Evolutionary conservation across 2,888 invertebrate species (phyloP).

Genomic region (Scaptomyza polygonia): DNA sequence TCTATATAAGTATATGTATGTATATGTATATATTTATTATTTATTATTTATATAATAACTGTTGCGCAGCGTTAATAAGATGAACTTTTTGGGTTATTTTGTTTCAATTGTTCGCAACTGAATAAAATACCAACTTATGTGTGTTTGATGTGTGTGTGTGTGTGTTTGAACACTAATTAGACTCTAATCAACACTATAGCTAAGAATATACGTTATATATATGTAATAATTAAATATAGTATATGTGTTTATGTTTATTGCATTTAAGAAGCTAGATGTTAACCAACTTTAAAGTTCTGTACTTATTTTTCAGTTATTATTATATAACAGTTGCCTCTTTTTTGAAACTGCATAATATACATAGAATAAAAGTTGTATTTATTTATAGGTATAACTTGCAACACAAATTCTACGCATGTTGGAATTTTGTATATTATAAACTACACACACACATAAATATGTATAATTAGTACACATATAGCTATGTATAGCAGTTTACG

Average conservation of each 20-base stretch:
- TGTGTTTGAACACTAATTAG: constrained; percentile 52
- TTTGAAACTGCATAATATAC: constrained; percentile 16
- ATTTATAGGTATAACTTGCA: constrained; percentile 39
- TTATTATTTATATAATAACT: constrained; percentile 38
- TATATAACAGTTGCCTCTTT: constrained; percentile 28
- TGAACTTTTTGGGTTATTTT: constrained; percentile 45
- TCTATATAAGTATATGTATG: constrained; percentile 45
- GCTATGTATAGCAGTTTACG: too few species aligned
- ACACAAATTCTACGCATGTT: constrained; percentile 40
- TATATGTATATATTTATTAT: constrained; percentile 43
- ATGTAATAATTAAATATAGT: constrained; percentile 55
- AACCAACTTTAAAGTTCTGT: constrained; percentile 53
- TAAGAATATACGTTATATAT: constrained; percentile 44
- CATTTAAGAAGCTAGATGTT: constrained; percentile 70
- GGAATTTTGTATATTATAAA: constrained; percentile 6
- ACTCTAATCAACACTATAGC: constrained; percentile 65
- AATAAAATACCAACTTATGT: constrained; percentile 54
- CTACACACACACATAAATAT: constrained; percentile 34
- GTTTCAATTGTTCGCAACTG: constrained; percentile 25
- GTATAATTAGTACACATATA: too few species aligned
- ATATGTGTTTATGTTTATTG: constrained; percentile 48
- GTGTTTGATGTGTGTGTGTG: constrained; percentile 27
- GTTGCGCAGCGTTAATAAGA: constrained; percentile 57
- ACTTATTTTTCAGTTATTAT: constrained; percentile 33
- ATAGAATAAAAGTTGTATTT: constrained; percentile 26